Base-by-base conservation (phyloP, 2,888 invertebrate species). In the Drosophila falleni region DNA sequence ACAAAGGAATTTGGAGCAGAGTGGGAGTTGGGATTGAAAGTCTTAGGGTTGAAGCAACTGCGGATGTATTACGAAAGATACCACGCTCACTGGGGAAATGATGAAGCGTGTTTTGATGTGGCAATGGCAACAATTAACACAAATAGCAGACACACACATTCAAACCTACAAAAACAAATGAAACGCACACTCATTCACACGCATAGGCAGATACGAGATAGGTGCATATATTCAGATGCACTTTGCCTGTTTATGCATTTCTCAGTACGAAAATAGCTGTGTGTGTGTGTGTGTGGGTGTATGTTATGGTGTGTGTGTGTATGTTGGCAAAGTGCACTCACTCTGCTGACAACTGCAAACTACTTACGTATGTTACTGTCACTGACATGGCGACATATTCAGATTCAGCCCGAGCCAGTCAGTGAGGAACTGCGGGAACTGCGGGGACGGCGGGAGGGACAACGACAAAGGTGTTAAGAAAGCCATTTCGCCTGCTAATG, bases 391-490 rank as follows among this genome's bases (percentile, higher is more conserved):
- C 77, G 71, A 67, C 72, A 69, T 47, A 74, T 74, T 76, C 77
- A 71, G 77, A 75, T 64, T 47, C 74, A 50, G 39, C 33, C 62
- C 33, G 39, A 72, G 29, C 29, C 29, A 29, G 29, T 56, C 71
- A 58, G 61, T 23, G 71, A 49, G 42, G 23, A 42, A 15, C 16
- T 16, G 46, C n/a, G 37, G 13, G 9, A 15, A 4, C 1, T 26
- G 31, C 42, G 53, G n/a, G 58, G 54, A 11, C n/a, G 47, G 46
- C 29, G 29, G 15, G 10, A 29, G 59, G n/a, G 15, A 54, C 66
- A 85, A 71, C 85, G 77, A 77, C 89, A 85, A 89, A 85, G 84
- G 84, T 89, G 84, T 89, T 85, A 85, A 87, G 84, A 87, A 89
- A 85, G 88, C 84, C 84, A 85, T 85, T 85, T 85, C 72, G 71